Evolutionary conservation across 2,797 vertebrate species (phyloP), one percentile per base, ranked within the genome.

Genomic region (Microcaecilia unicolor): DNA sequence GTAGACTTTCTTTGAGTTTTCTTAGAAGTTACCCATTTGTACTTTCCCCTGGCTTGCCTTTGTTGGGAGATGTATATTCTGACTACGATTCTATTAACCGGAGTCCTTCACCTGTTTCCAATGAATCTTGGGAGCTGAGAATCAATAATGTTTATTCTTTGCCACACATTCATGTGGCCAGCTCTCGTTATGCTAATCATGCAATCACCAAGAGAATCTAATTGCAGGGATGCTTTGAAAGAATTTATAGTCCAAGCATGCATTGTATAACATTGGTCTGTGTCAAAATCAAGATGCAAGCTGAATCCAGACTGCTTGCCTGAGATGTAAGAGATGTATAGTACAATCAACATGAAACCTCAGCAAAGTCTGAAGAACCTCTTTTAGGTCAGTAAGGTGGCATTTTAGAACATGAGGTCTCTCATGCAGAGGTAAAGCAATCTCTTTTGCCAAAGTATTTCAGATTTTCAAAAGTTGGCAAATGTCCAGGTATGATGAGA

Each of bases 141-240:
- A 55, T 49, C 21, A 41, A 45, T 34, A 6, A 22, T 48, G 20
- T 22, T 44, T 60, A 60, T 28, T 45, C 44, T 57, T 44, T 17
- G 10, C n/a, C 30, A 44, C 28, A 61, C 44, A 25, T 55, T 29
- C 38, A 57, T 22, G 13, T 10, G 5, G 41, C 22, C 21, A 61
- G 47, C 24, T 28, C 60, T 46, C n/a, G 17, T 46, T 50, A 69
- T 50, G 51, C 57, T 54, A 58, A 50, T 52, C 44, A 37, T 40
- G 34, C 51, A 28, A 67, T 61, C 57, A 67, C 27, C 15, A 15
- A 36, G 13, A 20, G 43, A 55, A 51, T 48, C 56, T 55, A 53
- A 60, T 55, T 52, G 38, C 29, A 24, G 31, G 23, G 26, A 22
- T 34, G 41, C 18, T 50, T 43, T 10, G 58, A n/a, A n/a, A 34